Evolutionary conservation across 2,113 vertebrate genomes (phyloP), one percentile per base, ranked within the genome.

Genomic region (Lipophrys pholis): DNA sequence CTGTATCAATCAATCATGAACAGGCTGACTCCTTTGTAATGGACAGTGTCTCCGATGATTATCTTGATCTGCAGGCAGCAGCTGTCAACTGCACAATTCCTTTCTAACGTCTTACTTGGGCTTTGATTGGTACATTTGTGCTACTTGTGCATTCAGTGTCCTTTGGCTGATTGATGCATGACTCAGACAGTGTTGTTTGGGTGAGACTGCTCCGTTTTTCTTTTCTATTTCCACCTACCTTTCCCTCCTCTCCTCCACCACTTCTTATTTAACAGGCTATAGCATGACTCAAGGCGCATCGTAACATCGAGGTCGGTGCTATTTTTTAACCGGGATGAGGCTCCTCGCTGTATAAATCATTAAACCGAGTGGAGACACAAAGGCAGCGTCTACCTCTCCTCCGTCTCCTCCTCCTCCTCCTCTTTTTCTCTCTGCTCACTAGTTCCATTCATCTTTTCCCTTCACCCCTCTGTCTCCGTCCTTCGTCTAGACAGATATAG

Each of bases 261-360:
- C 50, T 69, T 62, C 43, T 76, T 81, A 75, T 76, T 69, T 73
- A 80, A 67, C 83, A 74, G 72, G 39, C 73, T 80, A 49, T 76
- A 73, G 70, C 42, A 80, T 86, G 81, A 82, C 69, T 77, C 83
- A 80, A n/a, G 70, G 60, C 69, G 72, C 81, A 67, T 71, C 78
- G 76, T 76, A 80, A 61, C 59, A 78, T 64, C 1, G 5, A 72
- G 69, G 52, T 14, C 43, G 21, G 45, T 46, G 50, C 68, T 65
- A 56, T 79, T 76, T 69, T 77, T 75, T 56, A 30, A 76, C 69
- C 49, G 39, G 46, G 59, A 65, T 66, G 59, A 76, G 59, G 46
- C 65, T 73, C 65, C 57, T 70, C 59, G 48, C 39, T 8, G n/a
- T 59, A 81, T 63, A 79, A 81, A 81, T 85, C 62, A 76, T 76